Evolutionary conservation across 2,797 vertebrate species (phyloP).

Genomic region (Labroides dimidiatus): DNA sequence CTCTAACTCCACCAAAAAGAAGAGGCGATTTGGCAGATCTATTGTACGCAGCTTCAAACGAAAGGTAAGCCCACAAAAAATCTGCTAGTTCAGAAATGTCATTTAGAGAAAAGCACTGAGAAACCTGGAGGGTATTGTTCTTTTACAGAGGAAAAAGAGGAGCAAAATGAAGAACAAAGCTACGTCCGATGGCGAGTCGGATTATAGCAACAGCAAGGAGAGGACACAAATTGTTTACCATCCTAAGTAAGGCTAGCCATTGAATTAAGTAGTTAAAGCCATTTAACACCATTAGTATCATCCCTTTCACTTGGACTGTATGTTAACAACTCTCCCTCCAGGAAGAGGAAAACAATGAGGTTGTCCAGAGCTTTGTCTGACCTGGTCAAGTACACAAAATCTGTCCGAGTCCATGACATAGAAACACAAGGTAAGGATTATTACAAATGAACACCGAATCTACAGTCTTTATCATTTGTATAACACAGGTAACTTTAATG

Average conservation of each 20-base stretch:
- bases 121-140: neutral
- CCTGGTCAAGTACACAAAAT: constrained; percentile 97
- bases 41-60: constrained; percentile 91
- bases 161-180: constrained; percentile 84
- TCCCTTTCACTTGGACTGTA: neutral
- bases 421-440: constrained; percentile 89
- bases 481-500: no score
- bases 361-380: constrained; percentile 94
- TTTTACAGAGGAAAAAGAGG: constrained; percentile 88
- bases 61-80: constrained; percentile 81
- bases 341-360: constrained; percentile 96
- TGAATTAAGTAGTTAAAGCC: neutral
- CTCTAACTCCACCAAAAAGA: constrained; percentile 80
- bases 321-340: constrained; percentile 51
- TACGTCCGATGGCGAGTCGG: constrained; percentile 87
- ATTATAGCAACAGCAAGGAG: constrained; percentile 81
- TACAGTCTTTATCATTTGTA: no score
- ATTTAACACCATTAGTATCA: neutral
- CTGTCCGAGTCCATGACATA: constrained; percentile 93
- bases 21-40: constrained; percentile 79
- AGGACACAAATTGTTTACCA: constrained; percentile 80
- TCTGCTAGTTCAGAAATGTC: neutral
- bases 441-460: neutral
- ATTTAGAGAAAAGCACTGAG: neutral
- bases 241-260: constrained; percentile 74